These are phyloP conservation scores for Orthonevra nobilis DNA, from an alignment of 2,888 invertebrate genomes.

Conservation along the genomic window DNA sequence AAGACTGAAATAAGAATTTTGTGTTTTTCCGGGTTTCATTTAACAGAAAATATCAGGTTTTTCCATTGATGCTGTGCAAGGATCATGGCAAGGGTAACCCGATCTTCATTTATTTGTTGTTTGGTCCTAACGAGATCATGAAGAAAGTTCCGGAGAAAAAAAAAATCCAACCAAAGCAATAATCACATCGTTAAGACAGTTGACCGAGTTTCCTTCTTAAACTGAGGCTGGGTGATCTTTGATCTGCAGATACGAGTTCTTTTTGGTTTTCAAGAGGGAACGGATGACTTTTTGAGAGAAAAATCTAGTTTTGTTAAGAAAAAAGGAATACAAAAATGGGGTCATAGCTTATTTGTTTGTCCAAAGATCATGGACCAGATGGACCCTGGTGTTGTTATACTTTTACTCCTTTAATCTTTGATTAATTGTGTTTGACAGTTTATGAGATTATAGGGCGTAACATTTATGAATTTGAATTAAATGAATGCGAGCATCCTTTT, in stretches of 20 bases:
- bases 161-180: slow-evolving; percentile 52
- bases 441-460: slow-evolving; percentile 50
- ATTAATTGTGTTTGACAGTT: slow-evolving; percentile 63
- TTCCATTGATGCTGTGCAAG: slow-evolving; percentile 48
- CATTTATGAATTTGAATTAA: slow-evolving; percentile 53
- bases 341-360: slow-evolving; percentile 37
- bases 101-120: slow-evolving; percentile 38
- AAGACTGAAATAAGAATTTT: slow-evolving; percentile 34
- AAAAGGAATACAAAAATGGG: slow-evolving; percentile 6
- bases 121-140: slow-evolving; percentile 22
- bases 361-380: slow-evolving; percentile 47
- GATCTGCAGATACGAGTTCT: slow-evolving; percentile 42
- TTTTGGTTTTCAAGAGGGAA: slow-evolving; percentile 15
- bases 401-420: slow-evolving; percentile 42
- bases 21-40: slow-evolving; percentile 9
- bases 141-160: slow-evolving; percentile 62
- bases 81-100: slow-evolving; percentile 53
- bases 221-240: slow-evolving; percentile 57
- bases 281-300: slow-evolving; percentile 43
- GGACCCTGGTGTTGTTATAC: slow-evolving; percentile 30
- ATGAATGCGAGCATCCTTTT: slow-evolving; percentile 7
- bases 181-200: slow-evolving; percentile 67
- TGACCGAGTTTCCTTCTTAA: slow-evolving; percentile 52
- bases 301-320: slow-evolving; percentile 6
- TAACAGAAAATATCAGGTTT: slow-evolving; percentile 56